Conservation (phyloP, 2,797 vertebrate species). For the Melanotaenia maccullochi region DNA sequence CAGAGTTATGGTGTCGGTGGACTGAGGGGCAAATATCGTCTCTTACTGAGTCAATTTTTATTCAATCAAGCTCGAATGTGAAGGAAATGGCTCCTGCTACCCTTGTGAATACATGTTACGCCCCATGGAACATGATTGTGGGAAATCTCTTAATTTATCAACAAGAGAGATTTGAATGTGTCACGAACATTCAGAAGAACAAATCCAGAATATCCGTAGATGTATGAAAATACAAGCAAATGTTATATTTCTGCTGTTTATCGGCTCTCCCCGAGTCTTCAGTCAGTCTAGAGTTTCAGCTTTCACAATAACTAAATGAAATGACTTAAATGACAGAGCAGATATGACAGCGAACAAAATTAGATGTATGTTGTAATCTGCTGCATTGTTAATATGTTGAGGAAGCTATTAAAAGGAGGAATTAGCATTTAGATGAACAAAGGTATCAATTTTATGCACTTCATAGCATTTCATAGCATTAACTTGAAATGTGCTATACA, state of each 20-base stretch:
- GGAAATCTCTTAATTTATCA: conserved; percentile 2
- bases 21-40: conserved; percentile 41
- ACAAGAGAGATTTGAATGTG: not conserved
- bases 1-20: conserved; percentile 22
- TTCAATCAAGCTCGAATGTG: conserved; percentile 42
- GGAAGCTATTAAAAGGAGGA: not conserved
- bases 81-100: conserved; percentile 22
- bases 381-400: not conserved
- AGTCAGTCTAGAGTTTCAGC: not conserved
- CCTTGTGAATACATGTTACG: conserved; percentile 17
- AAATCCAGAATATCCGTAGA: not conserved
- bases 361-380: not conserved
- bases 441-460: not conserved
- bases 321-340: not conserved
- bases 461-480: not conserved
- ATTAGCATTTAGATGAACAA: conserved; percentile 4
- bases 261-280: not conserved
- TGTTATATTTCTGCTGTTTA: not conserved
- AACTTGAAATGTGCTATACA: too few relatives aligned
- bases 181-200: not conserved
- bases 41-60: conserved; percentile 42
- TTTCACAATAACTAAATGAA: not conserved
- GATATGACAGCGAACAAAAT: not conserved
- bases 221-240: not conserved
- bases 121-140: conserved; percentile 7